Conservation (phyloP, 1,140 invertebrate genomes). For the Diuraphis noxia region DNA sequence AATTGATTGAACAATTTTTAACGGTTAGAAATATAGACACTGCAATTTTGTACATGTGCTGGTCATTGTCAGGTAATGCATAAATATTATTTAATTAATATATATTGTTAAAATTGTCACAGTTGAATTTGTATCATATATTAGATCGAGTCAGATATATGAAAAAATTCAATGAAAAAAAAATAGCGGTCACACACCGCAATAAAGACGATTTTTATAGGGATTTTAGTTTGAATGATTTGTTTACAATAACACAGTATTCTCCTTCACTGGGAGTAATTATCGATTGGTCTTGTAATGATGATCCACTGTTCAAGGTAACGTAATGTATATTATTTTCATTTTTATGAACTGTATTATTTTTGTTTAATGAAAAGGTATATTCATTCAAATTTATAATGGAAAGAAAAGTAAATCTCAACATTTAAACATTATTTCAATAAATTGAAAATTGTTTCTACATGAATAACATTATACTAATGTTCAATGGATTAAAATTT, state of each 20-base stretch:
- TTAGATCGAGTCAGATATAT: background rate
- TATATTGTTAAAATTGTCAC: background rate
- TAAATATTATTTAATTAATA: background rate
- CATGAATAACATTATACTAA: no score
- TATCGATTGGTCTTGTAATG: slow-evolving; percentile 7
- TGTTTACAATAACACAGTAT: background rate
- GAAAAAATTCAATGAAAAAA: slow-evolving; percentile 3
- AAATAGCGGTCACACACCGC: background rate
- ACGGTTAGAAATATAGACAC: background rate
- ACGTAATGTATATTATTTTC: background rate
- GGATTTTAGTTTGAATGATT: background rate
- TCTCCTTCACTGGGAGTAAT: slow-evolving; percentile 27
- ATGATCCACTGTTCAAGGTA: background rate
- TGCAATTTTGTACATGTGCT: background rate
- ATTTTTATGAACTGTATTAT: background rate
- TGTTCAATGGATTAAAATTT: no score
- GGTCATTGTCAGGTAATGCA: background rate
- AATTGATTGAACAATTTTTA: slow-evolving; percentile 10
- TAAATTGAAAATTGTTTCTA: no score
- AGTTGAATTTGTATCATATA: background rate
- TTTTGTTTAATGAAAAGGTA: background rate
- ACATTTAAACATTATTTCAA: no score
- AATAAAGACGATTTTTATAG: background rate
- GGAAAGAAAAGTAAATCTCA: no score
- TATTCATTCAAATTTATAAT: background rate